These are phyloP conservation scores for Catagonus wagneri DNA, from an alignment of 2,113 vertebrate genomes.

Conservation along the genomic window DNA sequence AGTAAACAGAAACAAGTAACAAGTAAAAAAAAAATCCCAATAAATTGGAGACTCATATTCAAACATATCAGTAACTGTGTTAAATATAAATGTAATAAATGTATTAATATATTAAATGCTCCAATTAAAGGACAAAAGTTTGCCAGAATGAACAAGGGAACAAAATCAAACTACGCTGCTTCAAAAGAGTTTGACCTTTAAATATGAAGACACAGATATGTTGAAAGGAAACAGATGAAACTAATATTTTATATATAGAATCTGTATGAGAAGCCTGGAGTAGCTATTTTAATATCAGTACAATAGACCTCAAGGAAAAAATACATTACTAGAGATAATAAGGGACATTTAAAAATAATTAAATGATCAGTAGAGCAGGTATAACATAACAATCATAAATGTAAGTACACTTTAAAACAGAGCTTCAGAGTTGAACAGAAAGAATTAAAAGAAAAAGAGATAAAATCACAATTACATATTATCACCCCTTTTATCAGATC, in stretches of 20 bases:
- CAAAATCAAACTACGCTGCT: neutral
- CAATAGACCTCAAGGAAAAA: neutral
- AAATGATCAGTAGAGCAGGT: neutral
- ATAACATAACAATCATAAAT: neutral
- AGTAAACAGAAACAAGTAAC: neutral
- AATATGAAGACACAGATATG: neutral
- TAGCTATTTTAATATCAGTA: neutral
- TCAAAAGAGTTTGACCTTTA: neutral
- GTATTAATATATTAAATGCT: neutral
- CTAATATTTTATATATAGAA: neutral
- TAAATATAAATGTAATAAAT: neutral
- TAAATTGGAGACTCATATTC: neutral
- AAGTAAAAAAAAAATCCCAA: neutral
- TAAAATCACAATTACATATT: neutral
- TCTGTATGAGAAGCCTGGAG: neutral
- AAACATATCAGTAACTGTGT: neutral
- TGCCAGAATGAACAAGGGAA: neutral
- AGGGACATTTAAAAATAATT: neutral
- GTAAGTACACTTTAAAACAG: neutral
- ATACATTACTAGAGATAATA: neutral
- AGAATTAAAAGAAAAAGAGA: neutral
- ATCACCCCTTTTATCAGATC: neutral
- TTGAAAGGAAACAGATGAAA: neutral
- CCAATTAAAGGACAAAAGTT: neutral
- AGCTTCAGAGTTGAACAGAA: neutral